A percentile compares a stretch with the other conserved stretches of the same genome.
Conservation (phyloP, 2,113 vertebrate species). For the Narcine bancroftii region DNA sequence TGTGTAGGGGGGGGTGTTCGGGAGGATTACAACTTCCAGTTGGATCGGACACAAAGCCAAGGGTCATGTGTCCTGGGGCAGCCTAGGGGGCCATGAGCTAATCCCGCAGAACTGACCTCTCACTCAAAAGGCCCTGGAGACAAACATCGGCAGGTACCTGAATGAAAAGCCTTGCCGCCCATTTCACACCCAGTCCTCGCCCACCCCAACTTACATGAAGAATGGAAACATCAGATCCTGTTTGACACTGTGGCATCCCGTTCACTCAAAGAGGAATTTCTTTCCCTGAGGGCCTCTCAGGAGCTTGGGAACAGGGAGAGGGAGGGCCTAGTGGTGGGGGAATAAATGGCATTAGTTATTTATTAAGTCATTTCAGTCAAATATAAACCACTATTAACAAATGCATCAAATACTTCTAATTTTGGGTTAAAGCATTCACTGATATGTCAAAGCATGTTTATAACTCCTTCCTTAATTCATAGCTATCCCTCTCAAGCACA, state of each 20-base stretch:
- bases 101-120: background rate
- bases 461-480: background rate
- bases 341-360: background rate
- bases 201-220: no score
- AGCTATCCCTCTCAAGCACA: background rate
- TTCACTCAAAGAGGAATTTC: background rate
- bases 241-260: background rate
- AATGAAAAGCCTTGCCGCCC: background rate
- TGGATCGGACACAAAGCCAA: background rate
- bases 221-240: background rate
- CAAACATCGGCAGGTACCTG: no score
- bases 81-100: conserved; percentile 5
- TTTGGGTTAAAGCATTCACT: background rate
- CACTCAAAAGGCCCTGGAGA: background rate
- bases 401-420: background rate
- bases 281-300: background rate
- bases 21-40: background rate
- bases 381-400: background rate
- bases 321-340: background rate
- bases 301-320: no score
- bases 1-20: background rate
- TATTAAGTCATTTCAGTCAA: background rate
- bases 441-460: background rate
- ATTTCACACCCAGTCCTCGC: background rate
- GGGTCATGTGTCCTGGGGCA: background rate